These are phyloP conservation scores for Incurvaria masculella DNA, from an alignment of 2,888 invertebrate species.

Conservation along the genomic window DNA sequence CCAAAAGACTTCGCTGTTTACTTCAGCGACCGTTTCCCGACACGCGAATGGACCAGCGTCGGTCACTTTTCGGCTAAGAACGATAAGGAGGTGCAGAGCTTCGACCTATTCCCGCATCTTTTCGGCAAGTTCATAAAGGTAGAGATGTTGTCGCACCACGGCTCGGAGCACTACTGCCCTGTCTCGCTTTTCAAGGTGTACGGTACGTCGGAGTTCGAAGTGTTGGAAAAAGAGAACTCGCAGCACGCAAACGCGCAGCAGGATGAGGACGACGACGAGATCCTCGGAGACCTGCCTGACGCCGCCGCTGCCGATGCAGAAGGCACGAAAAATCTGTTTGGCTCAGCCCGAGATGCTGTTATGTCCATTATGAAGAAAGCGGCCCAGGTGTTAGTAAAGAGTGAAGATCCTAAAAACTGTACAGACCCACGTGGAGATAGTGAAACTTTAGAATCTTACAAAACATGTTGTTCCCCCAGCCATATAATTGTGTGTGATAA, in stretches of 20 bases:
- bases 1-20: conserved; percentile 89
- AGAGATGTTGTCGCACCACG: conserved; percentile 92
- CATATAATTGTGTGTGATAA: conserved; percentile 71
- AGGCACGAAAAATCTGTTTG: conserved; percentile 68
- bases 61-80: conserved; percentile 88
- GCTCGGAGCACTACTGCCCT: conserved; percentile 97
- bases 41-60: conserved; percentile 87
- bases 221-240: conserved; percentile 77
- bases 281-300: conserved; percentile 47
- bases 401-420: conserved; percentile 61
- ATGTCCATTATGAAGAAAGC: conserved; percentile 91
- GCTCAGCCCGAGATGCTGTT: conserved; percentile 87
- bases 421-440: conserved; percentile 48
- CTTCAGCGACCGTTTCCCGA: conserved; percentile 86
- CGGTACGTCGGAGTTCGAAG: conserved; percentile 91
- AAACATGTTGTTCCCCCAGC: conserved; percentile 69
- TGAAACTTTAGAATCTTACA: conserved; percentile 37
- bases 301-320: conserved; percentile 50
- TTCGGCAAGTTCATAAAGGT: conserved; percentile 90
- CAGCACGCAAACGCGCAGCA: conserved; percentile 57
- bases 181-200: conserved; percentile 92
- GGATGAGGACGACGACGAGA: conserved; percentile 68
- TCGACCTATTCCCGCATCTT: conserved; percentile 72
- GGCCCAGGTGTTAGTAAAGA: conserved; percentile 78
- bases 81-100: conserved; percentile 82